Evolutionary conservation across 2,113 vertebrate species (phyloP).

Genomic region (Electrona antarctica): DNA sequence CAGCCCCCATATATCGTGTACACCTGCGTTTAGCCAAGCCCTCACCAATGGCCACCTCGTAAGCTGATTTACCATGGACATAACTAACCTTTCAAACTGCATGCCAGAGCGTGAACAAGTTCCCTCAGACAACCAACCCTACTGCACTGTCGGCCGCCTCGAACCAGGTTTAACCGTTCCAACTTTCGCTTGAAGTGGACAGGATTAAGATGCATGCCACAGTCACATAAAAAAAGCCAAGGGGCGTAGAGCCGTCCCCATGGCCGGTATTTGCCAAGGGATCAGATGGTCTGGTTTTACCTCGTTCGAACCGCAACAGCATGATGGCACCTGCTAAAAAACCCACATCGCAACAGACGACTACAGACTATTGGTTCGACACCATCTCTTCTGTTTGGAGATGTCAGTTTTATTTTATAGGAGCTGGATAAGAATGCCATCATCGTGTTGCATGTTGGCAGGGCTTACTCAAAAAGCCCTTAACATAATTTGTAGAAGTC

Average conservation of each 20-base stretch:
- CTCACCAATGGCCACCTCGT: neutral
- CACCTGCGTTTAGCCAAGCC: neutral
- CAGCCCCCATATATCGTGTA: neutral
- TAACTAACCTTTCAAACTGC: neutral
- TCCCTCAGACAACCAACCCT: neutral
- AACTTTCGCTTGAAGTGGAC: too few species aligned
- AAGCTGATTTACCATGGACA: neutral
- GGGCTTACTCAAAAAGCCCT: too few species aligned
- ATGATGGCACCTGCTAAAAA: neutral
- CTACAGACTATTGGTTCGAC: neutral
- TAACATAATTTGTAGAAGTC: conserved; percentile 1
- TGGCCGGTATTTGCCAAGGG: too few species aligned
- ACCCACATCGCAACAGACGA: neutral
- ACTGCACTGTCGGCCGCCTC: neutral
- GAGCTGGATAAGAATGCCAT: too few species aligned
- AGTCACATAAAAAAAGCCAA: neutral
- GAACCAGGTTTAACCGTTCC: too few species aligned
- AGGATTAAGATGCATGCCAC: neutral
- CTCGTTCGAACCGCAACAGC: neutral
- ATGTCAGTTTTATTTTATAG: neutral
- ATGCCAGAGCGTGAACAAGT: neutral
- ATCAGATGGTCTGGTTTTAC: neutral
- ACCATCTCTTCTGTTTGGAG: neutral
- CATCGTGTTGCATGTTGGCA: too few species aligned
- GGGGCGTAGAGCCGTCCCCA: too few species aligned